Conservation (phyloP, 1,140 invertebrate genomes). For the Euwallacea fornicatus region DNA sequence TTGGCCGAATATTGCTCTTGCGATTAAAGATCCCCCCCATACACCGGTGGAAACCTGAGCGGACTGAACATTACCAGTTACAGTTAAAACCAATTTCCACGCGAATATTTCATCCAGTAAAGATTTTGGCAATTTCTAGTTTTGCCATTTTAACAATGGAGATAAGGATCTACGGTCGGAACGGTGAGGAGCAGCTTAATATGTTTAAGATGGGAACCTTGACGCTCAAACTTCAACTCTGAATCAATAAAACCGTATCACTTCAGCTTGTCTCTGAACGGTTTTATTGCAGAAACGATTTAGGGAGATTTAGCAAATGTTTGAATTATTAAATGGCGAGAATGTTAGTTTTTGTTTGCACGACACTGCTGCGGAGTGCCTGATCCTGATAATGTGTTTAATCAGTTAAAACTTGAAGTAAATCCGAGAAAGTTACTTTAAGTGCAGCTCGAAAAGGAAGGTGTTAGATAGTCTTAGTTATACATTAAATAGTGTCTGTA, state of each 20-base stretch:
- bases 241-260: constrained; percentile 34
- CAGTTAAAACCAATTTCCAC: constrained; percentile 3
- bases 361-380: not conserved
- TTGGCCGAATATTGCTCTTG: constrained; percentile 33
- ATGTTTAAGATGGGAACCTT: constrained; percentile 30
- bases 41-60: constrained; percentile 6
- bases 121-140: constrained; percentile 14
- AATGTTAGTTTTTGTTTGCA: constrained; percentile 10
- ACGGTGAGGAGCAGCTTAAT: constrained; percentile 22
- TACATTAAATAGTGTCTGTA: too few relatives aligned
- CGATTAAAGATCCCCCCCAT: constrained; percentile 30
- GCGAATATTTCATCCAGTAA: not conserved
- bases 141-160: constrained; percentile 5
- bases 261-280: constrained; percentile 22
- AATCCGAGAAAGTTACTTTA: not conserved
- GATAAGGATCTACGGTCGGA: constrained; percentile 12
- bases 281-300: constrained; percentile 25
- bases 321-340: constrained; percentile 19
- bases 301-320: constrained; percentile 21
- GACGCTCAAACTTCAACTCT: constrained; percentile 26
- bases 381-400: constrained; percentile 6
- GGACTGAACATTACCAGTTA: constrained; percentile 7
- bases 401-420: constrained; percentile 4
- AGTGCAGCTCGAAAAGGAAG: too few relatives aligned
- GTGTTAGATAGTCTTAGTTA: too few relatives aligned